phyloP scores from a whole-genome alignment of 2,888 invertebrate species.

The Sarcophaga subvicina region DNA sequence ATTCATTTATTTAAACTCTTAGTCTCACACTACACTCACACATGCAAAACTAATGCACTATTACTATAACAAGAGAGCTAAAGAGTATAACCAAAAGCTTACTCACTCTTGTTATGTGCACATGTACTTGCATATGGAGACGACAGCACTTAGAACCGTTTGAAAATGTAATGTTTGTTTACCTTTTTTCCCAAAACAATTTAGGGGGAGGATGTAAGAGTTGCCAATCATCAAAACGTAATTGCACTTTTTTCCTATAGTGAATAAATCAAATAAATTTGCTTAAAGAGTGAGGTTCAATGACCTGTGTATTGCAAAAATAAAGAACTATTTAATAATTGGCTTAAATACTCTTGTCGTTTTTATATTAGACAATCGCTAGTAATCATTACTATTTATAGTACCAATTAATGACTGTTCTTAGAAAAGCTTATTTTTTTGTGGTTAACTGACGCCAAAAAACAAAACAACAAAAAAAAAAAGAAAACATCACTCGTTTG shows the following conservation, averaged over 20 bases:
- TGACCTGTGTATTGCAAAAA: background rate
- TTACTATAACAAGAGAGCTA: background rate
- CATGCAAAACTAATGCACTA: too few species aligned
- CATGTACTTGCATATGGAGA: background rate
- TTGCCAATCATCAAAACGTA: constrained; percentile 4
- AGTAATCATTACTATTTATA: constrained; percentile 11
- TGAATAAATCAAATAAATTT: constrained; percentile 2
- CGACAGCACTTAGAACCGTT: background rate
- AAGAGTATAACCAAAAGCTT: constrained; percentile 2
- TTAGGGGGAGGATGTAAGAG: constrained; percentile 5
- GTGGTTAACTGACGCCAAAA: background rate
- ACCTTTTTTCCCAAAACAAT: background rate
- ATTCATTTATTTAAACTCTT: too few species aligned
- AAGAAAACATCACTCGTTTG: background rate
- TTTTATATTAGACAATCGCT: background rate
- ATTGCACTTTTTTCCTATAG: constrained; percentile 31
- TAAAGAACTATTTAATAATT: constrained; percentile 3
- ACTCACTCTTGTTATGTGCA: too few species aligned
- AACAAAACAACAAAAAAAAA: background rate
- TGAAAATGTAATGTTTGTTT: background rate
- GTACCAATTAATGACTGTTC: background rate
- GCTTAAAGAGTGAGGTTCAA: background rate
- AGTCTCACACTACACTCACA: too few species aligned
- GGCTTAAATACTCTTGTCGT: constrained; percentile 14
- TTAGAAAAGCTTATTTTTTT: constrained; percentile 7